Conservation (phyloP, 2,113 vertebrate species). For the Microcebus tavaratra region DNA sequence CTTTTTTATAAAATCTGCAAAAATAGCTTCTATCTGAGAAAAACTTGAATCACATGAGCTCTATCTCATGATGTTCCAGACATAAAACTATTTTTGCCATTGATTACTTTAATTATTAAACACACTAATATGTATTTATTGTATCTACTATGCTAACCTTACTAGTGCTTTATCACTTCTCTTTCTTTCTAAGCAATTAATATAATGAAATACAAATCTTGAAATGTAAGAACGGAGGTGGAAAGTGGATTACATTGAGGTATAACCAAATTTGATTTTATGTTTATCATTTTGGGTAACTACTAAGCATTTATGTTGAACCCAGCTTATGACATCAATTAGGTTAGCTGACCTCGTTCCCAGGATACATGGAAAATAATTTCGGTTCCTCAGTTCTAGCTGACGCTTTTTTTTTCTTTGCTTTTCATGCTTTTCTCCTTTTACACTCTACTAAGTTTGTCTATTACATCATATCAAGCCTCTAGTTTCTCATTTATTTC, state of each 20-base stretch:
- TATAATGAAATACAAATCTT: background rate
- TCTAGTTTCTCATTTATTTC: slow-evolving; percentile 11
- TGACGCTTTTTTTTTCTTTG: background rate
- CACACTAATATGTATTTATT: background rate
- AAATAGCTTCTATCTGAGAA: background rate
- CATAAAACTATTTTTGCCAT: background rate
- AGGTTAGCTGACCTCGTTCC: background rate
- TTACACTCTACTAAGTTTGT: background rate
- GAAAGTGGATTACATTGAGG: background rate
- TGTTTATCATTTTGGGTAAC: background rate
- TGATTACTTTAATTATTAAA: background rate
- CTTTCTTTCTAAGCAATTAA: background rate
- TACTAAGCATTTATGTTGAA: background rate
- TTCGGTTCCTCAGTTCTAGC: background rate
- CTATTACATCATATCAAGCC: background rate
- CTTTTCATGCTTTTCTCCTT: slow-evolving; percentile 1
- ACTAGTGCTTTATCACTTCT: background rate
- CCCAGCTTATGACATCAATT: background rate
- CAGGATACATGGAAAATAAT: background rate
- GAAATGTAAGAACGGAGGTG: background rate
- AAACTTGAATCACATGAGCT: background rate
- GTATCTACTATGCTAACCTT: background rate
- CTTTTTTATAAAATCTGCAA: background rate
- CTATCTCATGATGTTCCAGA: background rate
- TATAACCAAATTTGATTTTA: background rate